Evolutionary conservation across 2,797 vertebrate species (phyloP).

Genomic region (Acipenser oxyrinchus): DNA sequence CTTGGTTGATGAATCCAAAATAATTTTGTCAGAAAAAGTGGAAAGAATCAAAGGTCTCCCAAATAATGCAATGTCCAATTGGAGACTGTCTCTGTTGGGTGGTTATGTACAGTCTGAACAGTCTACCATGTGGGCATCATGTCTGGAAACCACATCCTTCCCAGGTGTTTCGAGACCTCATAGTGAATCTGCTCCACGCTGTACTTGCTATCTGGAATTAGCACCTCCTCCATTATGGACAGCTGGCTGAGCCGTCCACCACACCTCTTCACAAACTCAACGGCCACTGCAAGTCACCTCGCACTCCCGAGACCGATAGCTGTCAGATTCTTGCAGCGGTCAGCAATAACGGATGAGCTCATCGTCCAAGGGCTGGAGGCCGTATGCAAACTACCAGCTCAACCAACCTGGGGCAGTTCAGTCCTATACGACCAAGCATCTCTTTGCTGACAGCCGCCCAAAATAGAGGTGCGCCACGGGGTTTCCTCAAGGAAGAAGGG

Average conservation of each 20-base stretch:
- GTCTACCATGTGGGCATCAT: conserved; percentile 63
- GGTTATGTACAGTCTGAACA: too few relatives aligned
- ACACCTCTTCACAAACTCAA: conserved; percentile 63
- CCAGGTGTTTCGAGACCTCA: conserved; percentile 62
- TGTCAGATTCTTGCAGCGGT: conserved; percentile 57
- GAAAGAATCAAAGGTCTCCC: too few relatives aligned
- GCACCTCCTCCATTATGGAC: conserved; percentile 65
- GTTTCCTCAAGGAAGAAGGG: conserved; percentile 61
- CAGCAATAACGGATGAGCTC: conserved; percentile 57
- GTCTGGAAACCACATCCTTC: conserved; percentile 63
- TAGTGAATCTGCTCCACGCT: conserved; percentile 56
- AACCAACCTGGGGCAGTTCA: conserved; percentile 56
- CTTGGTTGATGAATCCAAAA: too few relatives aligned
- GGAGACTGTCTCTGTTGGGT: too few relatives aligned
- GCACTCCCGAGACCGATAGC: conserved; percentile 63
- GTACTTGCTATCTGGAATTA: conserved; percentile 58
- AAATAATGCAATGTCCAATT: too few relatives aligned
- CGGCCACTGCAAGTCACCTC: conserved; percentile 56
- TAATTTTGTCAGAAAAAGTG: too few relatives aligned
- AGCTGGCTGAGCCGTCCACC: conserved; percentile 58
- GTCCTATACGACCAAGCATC: conserved; percentile 55
- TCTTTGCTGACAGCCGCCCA: conserved; percentile 59
- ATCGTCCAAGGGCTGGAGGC: conserved; percentile 56
- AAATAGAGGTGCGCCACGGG: conserved; percentile 62
- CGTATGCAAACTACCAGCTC: conserved; percentile 62